Evolutionary conservation across 1,140 invertebrate genomes (phyloP).

Genomic region (Lepidurus packardi): DNA sequence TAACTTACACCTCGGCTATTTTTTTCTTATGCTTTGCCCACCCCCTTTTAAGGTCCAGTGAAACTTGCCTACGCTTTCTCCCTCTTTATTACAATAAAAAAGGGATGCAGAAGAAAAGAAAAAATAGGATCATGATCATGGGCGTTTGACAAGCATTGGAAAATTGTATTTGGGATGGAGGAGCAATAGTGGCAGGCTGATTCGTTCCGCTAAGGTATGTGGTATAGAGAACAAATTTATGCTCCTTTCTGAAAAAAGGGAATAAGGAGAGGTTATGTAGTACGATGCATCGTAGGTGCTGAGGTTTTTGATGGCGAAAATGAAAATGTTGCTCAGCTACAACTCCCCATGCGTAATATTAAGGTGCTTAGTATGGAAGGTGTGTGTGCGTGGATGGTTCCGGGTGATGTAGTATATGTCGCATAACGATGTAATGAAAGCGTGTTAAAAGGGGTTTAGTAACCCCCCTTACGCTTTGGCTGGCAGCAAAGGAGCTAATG

Average conservation of each 20-base stretch:
- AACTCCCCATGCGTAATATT: constrained; percentile 6
- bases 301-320: not conserved
- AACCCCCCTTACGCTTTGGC: not conserved
- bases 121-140: not conserved
- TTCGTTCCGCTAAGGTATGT: not conserved
- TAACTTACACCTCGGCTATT: not conserved
- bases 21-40: not conserved
- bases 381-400: constrained; percentile 9
- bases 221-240: not conserved
- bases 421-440: constrained; percentile 18
- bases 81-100: no score
- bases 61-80: no score
- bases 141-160: not conserved
- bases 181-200: not conserved
- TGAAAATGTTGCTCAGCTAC: not conserved
- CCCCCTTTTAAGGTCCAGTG: no score
- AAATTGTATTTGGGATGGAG: not conserved
- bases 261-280: not conserved
- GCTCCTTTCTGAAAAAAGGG: not conserved
- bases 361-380: constrained; percentile 2
- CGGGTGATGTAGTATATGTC: not conserved
- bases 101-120: not conserved
- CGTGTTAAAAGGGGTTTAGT: constrained; percentile 11
- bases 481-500: not conserved
- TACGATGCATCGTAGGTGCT: not conserved